A percentile compares a stretch with the other conserved stretches of the same genome.
These are phyloP conservation scores for Lordiphosa mommai DNA, from an alignment of 1,140 invertebrate genomes.

Conservation along the genomic window DNA sequence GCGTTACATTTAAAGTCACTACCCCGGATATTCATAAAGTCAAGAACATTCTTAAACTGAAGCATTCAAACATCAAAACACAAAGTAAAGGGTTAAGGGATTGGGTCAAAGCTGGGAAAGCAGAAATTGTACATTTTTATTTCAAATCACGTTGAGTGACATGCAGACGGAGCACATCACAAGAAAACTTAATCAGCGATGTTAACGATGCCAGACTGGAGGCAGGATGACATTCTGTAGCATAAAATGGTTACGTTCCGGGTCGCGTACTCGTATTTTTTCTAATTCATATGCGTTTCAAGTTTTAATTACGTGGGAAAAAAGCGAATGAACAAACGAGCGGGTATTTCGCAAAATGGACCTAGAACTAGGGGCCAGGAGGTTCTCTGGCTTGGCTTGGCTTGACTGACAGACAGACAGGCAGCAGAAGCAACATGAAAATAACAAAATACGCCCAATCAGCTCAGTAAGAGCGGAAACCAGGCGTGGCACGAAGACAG, in stretches of 20 bases:
- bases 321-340: constrained; percentile 51
- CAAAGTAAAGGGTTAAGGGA: constrained; percentile 24
- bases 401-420: constrained; percentile 49
- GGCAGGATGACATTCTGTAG: constrained; percentile 36
- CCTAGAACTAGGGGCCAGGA: constrained; percentile 24
- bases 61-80: constrained; percentile 11
- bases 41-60: no score
- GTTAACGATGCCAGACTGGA: constrained; percentile 70
- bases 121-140: constrained; percentile 59
- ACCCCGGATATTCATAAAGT: no score
- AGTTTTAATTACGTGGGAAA: constrained; percentile 76
- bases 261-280: constrained; percentile 59
- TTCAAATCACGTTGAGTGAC: constrained; percentile 76
- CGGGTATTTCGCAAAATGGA: constrained; percentile 11
- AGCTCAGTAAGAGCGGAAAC: constrained; percentile 57
- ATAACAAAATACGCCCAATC: constrained; percentile 77
- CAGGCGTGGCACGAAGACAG: constrained; percentile 38
- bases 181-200: constrained; percentile 77
- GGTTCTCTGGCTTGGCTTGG: constrained; percentile 42
- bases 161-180: constrained; percentile 56
- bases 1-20: no score
- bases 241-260: constrained; percentile 55
- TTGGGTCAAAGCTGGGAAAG: constrained; percentile 17
- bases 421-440: constrained; percentile 56
- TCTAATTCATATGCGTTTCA: constrained; percentile 78